Evolutionary conservation across 2,113 vertebrate genomes (phyloP).

Genomic region (Perca flavescens): DNA sequence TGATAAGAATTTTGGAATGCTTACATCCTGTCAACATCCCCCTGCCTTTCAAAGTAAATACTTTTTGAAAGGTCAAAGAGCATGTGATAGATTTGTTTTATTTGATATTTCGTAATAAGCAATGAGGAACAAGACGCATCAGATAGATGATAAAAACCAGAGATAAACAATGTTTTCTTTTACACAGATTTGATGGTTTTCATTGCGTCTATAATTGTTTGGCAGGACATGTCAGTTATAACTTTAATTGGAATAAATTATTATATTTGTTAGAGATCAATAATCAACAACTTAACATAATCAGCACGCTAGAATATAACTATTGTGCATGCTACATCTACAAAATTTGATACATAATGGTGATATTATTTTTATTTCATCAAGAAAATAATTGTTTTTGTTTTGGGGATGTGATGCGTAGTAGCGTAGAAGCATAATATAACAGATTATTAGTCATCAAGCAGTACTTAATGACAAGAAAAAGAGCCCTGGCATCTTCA

Average conservation of each 20-base stretch:
- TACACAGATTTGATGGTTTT: neutral
- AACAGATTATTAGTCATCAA: conserved; percentile 28
- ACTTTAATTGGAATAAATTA: conserved; percentile 6
- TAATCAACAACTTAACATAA: neutral
- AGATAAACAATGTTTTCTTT: neutral
- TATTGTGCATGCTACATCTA: neutral
- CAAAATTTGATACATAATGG: neutral
- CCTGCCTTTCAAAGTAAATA: conserved; percentile 13
- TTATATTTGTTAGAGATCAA: neutral
- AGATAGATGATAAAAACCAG: neutral
- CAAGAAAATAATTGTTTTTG: neutral
- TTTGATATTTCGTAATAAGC: neutral
- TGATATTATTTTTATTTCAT: neutral
- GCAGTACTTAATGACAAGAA: conserved; percentile 13
- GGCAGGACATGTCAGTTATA: neutral
- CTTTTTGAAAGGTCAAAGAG: conserved; percentile 19
- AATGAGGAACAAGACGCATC: conserved; percentile 1
- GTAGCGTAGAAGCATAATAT: neutral
- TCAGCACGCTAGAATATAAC: neutral
- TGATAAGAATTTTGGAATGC: conserved; percentile 25
- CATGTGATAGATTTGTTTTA: conserved; percentile 4
- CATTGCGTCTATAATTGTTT: conserved; percentile 3
- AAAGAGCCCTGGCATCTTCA: conserved; percentile 22
- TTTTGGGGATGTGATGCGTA: conserved; percentile 3
- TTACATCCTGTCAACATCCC: neutral